Evolutionary conservation across 2,113 vertebrate genomes (phyloP), one percentile per base, ranked within the genome.

Genomic region (Engystomops pustulosus): DNA sequence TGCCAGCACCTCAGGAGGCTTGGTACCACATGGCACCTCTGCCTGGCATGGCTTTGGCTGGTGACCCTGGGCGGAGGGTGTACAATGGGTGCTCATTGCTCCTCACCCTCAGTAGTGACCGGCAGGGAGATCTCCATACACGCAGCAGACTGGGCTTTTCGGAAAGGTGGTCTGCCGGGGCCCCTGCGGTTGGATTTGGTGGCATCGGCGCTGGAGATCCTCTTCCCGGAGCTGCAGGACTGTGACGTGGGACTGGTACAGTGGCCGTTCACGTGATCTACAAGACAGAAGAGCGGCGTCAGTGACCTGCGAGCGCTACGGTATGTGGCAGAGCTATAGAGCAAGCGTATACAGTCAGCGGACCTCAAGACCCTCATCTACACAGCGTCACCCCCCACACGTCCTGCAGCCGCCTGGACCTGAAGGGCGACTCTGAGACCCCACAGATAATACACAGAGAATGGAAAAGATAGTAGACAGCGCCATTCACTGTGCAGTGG

Each of bases 71-170:
- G n/a, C n/a, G n/a, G n/a, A n/a, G n/a, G n/a, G n/a, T n/a, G n/a
- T n/a, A n/a, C n/a, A n/a, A n/a, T n/a, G n/a, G n/a, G n/a, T n/a
- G n/a, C n/a, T n/a, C n/a, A n/a, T n/a, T n/a, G n/a, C n/a, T n/a
- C n/a, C 95, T 93, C 94, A 98, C 98, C 98, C 98, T 99, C 98
- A 87, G 95, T 93, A 92, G 98, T 97, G 90, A 98, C 94, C 87
- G 98, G 96, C 91, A 99, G 94, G 90, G 97, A 96, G 91, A 99
- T 95, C 92, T 99, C 98, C 97, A 99, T 99, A 95, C 98, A 99
- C 92, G 98, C 98, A 83, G 98, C 98, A 81, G 98, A 99, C 91
- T 99, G 98, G 65, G 97, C 98, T 94, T 99, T 99, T 90, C 98
- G 94, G 93, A 99, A 99, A 83, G 98, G 98, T 49, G 97, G 98